phyloP scores from a whole-genome alignment of 2,113 vertebrate species.

The Pan paniscus region DNA sequence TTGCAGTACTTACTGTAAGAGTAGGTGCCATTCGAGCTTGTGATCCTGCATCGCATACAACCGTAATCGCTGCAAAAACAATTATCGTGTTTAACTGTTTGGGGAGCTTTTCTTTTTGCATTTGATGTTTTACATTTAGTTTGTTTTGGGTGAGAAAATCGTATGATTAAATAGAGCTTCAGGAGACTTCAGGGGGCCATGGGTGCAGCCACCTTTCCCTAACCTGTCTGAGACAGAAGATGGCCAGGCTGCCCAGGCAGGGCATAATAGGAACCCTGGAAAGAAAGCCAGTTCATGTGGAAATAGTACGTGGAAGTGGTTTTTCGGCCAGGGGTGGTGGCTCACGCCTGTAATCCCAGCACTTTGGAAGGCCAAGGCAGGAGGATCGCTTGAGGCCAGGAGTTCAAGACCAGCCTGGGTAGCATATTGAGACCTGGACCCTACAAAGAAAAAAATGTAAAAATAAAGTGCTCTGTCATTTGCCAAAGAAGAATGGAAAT shows the following conservation, averaged over 20 bases:
- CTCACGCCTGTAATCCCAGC: too few relatives aligned
- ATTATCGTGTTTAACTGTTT: background rate
- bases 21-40: background rate
- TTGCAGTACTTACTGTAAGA: background rate
- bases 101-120: constrained; percentile 4
- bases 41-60: background rate
- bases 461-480: background rate
- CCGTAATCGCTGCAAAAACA: background rate
- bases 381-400: too few relatives aligned
- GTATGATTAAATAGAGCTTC: background rate
- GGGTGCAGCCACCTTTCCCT: background rate
- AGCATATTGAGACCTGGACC: too few relatives aligned
- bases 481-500: background rate
- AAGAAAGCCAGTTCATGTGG: background rate
- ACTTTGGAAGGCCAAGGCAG: too few relatives aligned
- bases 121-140: background rate
- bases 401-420: too few relatives aligned
- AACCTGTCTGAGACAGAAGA: background rate
- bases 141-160: background rate
- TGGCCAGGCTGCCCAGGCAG: background rate
- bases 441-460: too few relatives aligned
- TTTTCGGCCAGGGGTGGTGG: too few relatives aligned
- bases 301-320: background rate
- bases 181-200: background rate
- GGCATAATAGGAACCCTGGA: background rate